Percentiles rank a stretch among this genome's conserved stretches.
Conservation (phyloP, 2,888 invertebrate genomes). For the Thereva unica region DNA sequence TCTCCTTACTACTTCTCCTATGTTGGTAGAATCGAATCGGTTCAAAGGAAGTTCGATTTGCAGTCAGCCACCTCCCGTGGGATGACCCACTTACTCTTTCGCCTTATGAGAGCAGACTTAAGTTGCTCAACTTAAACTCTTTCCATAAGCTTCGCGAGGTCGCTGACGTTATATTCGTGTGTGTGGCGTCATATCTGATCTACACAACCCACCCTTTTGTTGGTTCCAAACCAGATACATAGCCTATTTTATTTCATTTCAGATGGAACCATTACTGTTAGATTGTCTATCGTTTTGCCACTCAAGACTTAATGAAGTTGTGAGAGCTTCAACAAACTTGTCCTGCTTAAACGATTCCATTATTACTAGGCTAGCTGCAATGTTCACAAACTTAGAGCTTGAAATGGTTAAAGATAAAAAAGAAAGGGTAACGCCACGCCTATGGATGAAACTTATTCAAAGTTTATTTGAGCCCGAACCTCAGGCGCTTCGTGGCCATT, state of each 20-base stretch:
- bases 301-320: conserved; percentile 82
- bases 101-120: no score
- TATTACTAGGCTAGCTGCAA: conserved; percentile 75
- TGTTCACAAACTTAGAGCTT: conserved; percentile 86
- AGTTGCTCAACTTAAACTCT: no score
- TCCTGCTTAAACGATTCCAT: conserved; percentile 84
- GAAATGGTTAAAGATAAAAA: conserved; percentile 84
- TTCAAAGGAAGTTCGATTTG: no score
- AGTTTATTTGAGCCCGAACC: conserved; percentile 76
- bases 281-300: conserved; percentile 87
- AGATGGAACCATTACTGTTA: conserved; percentile 88
- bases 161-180: no score
- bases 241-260: conserved; percentile 43
- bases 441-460: conserved; percentile 82
- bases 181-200: no score
- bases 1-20: no score
- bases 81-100: no score
- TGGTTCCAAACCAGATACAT: not conserved
- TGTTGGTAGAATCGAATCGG: no score
- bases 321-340: conserved; percentile 83
- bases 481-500: conserved; percentile 78
- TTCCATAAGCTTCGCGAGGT: no score
- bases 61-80: no score
- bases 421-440: conserved; percentile 83
- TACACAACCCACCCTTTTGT: no score